Percentiles rank a stretch among this genome's conserved stretches.
Evolutionary conservation across 2,113 vertebrate species (phyloP).

Genomic region (Romanogobio albipinnatus): DNA sequence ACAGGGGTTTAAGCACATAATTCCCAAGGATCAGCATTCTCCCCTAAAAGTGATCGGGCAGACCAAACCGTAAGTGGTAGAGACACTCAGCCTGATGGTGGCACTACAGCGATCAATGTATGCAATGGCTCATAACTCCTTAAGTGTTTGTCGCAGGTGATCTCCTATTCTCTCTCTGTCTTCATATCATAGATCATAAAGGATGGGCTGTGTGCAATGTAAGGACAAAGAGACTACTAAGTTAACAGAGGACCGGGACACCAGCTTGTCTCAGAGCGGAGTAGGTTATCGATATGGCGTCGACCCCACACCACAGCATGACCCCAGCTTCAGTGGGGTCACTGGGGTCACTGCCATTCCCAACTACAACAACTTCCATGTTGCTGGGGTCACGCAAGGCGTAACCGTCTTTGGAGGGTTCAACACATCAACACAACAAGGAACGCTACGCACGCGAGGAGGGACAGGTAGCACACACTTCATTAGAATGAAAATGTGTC

Average conservation of each 20-base stretch:
- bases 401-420: constrained; percentile 92
- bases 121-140: no score
- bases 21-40: no score
- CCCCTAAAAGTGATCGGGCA: no score
- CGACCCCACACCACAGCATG: constrained; percentile 90
- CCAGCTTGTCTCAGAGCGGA: constrained; percentile 86
- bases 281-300: constrained; percentile 91
- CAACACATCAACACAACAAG: constrained; percentile 89
- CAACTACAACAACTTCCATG: constrained; percentile 95
- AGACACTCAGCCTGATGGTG: no score
- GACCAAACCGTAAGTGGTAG: no score
- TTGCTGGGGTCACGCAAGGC: constrained; percentile 81
- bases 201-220: constrained; percentile 99
- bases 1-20: no score
- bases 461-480: constrained; percentile 81
- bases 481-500: background rate
- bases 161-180: background rate
- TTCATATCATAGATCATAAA: constrained; percentile 81
- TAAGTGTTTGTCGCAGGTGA: no score
- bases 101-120: no score
- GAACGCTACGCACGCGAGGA: constrained; percentile 88
- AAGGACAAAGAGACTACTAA: constrained; percentile 97
- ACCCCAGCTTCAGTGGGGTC: constrained; percentile 81
- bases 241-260: constrained; percentile 89
- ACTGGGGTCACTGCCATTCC: constrained; percentile 87